Conservation (phyloP, 2,113 vertebrate genomes). For the Xenopus laevis region DNA sequence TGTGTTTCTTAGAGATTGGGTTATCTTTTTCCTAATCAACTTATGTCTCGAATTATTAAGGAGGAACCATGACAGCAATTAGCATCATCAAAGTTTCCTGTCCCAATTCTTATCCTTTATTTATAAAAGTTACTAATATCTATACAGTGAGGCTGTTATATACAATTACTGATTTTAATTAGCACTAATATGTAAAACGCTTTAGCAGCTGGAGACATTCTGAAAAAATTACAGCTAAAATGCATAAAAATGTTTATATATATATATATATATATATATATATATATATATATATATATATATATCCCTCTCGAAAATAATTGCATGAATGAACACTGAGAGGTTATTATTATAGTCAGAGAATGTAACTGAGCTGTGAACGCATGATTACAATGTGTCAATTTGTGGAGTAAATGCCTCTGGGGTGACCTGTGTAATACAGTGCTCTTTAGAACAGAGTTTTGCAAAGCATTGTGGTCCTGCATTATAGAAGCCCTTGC, state of each 20-base stretch:
- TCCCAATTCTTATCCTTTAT: too few species aligned
- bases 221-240: not conserved
- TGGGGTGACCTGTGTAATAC: slow-evolving; percentile 21
- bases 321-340: not conserved
- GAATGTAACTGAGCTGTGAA: slow-evolving; percentile 26
- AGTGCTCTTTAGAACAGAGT: slow-evolving; percentile 17
- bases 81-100: too few species aligned
- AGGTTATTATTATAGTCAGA: slow-evolving; percentile 28
- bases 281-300: not conserved
- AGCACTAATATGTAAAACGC: slow-evolving; percentile 1
- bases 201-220: not conserved
- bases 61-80: too few species aligned
- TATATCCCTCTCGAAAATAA: not conserved
- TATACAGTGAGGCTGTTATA: too few species aligned
- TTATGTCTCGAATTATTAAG: too few species aligned
- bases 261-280: not conserved
- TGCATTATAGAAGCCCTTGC: slow-evolving; percentile 50
- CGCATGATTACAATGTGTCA: slow-evolving; percentile 33
- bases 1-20: too few species aligned
- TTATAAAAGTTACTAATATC: too few species aligned
- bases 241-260: not conserved
- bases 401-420: slow-evolving; percentile 10
- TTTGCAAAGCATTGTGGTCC: slow-evolving; percentile 57
- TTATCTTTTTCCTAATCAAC: too few species aligned
- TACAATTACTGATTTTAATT: not conserved